Base-by-base conservation (phyloP, 1,140 invertebrate species). In the Trichomalopsis sarcophagae region DNA sequence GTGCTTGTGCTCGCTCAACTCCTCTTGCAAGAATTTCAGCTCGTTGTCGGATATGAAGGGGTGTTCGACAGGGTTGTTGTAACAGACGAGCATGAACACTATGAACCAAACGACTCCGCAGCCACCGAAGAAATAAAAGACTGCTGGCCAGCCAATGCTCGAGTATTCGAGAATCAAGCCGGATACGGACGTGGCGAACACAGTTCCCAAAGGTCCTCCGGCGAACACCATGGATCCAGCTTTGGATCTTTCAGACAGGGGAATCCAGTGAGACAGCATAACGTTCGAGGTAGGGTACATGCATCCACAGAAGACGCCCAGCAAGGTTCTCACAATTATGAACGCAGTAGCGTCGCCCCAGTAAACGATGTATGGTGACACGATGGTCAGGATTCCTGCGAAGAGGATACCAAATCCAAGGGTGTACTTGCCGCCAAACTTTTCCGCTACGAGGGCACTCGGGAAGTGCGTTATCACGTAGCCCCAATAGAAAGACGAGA, bases 51-150 rank as follows among this genome's bases (percentile, higher is more conserved):
- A 82, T 77, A 97, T 97, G 66, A 94, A 94, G 0, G 96, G 96
- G 94, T 98, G 97, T n/a, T 94, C 92, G 21, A 94, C 93, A 21
- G 97, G 97, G 80, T 95, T 94, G 82, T 94, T 96, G 91, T 95
- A 96, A 91, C 96, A 96, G n/a, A 96, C 88, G 50, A 96, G 84
- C 23, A 95, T 94, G 94, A 96, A 97, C 68, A 96, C 90, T 55
- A 95, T 91, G 79, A 81, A 81, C 84, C 84, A 85, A 11, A 85
- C 9, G 10, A 85, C 33, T 17, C 69, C 71, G 21, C 9, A 23
- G 1, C 44, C 66, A 36, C 78, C 84, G 21, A 81, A 85, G 40
- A 85, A 71, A 33, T 85, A 85, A 13, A 85, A 85, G 2, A 85
- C 69, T 2, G 10, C n/a, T 44, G 69, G 78, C 84, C 84, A 85